Percentiles rank a stretch among this genome's conserved stretches.
Evolutionary conservation across 2,888 invertebrate species (phyloP).

Genomic region (Athripsodes cinereus): DNA sequence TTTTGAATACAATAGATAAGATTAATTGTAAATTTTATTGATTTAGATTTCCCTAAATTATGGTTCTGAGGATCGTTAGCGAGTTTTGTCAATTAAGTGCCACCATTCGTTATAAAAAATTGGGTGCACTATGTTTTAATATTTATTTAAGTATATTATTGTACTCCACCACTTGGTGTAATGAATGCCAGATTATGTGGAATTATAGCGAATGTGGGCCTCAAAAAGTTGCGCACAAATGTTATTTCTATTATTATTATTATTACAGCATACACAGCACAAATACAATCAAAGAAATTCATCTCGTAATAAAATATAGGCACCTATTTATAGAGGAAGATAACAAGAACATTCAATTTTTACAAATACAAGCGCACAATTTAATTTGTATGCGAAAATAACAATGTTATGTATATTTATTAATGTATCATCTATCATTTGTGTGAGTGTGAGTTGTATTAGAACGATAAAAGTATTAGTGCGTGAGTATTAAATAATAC

Average conservation of each 20-base stretch:
- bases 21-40: too few relatives aligned
- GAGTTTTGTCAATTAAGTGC: too few relatives aligned
- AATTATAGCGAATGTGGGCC: conserved; percentile 26
- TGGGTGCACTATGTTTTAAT: too few relatives aligned
- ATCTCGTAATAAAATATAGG: background rate
- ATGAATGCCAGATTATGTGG: conserved; percentile 27
- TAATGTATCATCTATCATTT: too few relatives aligned
- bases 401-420: too few relatives aligned
- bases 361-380: conserved; percentile 2
- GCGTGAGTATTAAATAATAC: background rate
- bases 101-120: too few relatives aligned
- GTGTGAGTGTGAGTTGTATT: background rate
- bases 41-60: too few relatives aligned
- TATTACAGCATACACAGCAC: conserved; percentile 22
- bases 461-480: background rate
- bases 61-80: too few relatives aligned
- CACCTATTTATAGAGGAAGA: too few relatives aligned
- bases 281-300: conserved; percentile 3
- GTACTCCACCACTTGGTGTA: conserved; percentile 22
- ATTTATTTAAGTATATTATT: too few relatives aligned
- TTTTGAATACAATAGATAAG: too few relatives aligned
- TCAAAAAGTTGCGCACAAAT: conserved; percentile 26
- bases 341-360: background rate
- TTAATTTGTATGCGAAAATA: too few relatives aligned
- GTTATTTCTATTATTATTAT: background rate